These are phyloP conservation scores for Rhea americana DNA, from an alignment of 2,113 vertebrate species.

Conservation along the genomic window DNA sequence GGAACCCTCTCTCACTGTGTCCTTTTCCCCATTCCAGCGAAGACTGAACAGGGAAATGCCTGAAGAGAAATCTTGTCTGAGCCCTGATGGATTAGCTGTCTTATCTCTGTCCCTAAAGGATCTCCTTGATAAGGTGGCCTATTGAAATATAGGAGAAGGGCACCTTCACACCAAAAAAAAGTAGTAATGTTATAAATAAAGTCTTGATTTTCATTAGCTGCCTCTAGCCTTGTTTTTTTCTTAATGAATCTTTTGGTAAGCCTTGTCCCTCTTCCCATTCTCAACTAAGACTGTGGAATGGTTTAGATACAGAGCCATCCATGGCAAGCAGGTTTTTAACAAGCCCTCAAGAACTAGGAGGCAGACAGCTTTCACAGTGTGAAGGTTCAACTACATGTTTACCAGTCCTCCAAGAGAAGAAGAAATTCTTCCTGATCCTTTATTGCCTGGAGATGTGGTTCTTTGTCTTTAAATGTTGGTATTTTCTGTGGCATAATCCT, in stretches of 20 bases:
- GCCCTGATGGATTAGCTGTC: neutral
- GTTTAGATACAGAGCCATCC: neutral
- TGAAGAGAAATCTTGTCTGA: neutral
- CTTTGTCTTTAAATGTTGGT: neutral
- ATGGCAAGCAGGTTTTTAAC: neutral
- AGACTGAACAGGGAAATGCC: conserved; percentile 30
- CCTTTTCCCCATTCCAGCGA: neutral
- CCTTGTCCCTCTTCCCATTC: neutral
- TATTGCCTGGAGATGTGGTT: neutral
- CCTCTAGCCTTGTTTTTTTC: neutral
- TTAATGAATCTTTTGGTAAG: neutral
- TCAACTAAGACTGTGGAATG: neutral
- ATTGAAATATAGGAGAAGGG: neutral
- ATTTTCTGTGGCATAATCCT: neutral
- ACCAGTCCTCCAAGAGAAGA: neutral
- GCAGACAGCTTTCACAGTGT: neutral
- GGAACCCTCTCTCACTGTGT: neutral
- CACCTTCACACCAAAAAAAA: neutral
- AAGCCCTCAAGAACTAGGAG: neutral
- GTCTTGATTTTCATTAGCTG: neutral
- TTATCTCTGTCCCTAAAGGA: neutral
- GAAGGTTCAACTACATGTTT: neutral
- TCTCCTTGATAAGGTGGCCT: neutral
- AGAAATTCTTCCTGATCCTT: neutral
- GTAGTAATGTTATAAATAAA: conserved; percentile 35